Evolutionary conservation across 2,797 vertebrate species (phyloP).

Genomic region (Phyllotis vaccarum): DNA sequence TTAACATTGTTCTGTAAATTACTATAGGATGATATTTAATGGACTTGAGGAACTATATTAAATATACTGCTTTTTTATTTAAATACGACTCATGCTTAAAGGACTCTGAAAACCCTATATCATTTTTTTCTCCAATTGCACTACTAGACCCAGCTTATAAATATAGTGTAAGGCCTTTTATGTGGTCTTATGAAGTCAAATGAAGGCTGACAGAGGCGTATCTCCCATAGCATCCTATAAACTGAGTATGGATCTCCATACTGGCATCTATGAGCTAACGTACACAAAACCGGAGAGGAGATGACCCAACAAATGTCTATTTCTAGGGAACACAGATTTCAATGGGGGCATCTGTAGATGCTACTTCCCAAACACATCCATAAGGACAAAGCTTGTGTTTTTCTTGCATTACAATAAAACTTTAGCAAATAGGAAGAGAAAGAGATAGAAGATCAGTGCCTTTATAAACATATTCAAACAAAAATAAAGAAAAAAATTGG

Average conservation of each 20-base stretch:
- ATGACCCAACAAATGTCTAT: background rate
- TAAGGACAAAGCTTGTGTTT: background rate
- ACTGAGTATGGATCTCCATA: background rate
- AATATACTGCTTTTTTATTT: constrained; percentile 30
- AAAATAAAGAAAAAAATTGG: background rate
- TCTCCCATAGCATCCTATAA: background rate
- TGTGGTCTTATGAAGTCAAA: constrained; percentile 1
- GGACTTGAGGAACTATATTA: background rate
- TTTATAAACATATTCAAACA: constrained; percentile 22
- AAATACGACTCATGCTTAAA: constrained; percentile 39
- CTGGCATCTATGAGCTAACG: background rate
- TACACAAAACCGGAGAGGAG: background rate
- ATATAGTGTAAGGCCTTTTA: background rate
- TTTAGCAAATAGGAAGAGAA: background rate
- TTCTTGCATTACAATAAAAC: background rate
- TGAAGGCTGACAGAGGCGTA: constrained; percentile 6
- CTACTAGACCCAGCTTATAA: constrained; percentile 25
- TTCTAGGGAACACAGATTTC: background rate
- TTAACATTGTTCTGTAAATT: background rate
- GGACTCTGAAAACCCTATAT: constrained; percentile 15
- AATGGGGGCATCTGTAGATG: background rate
- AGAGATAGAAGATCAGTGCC: background rate
- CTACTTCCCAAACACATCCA: constrained; percentile 3
- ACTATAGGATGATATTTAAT: background rate
- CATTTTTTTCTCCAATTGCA: background rate